A percentile compares a stretch with the other conserved stretches of the same genome.
Conservation (phyloP, 2,888 invertebrate genomes). For the Brachyptera risi region DNA sequence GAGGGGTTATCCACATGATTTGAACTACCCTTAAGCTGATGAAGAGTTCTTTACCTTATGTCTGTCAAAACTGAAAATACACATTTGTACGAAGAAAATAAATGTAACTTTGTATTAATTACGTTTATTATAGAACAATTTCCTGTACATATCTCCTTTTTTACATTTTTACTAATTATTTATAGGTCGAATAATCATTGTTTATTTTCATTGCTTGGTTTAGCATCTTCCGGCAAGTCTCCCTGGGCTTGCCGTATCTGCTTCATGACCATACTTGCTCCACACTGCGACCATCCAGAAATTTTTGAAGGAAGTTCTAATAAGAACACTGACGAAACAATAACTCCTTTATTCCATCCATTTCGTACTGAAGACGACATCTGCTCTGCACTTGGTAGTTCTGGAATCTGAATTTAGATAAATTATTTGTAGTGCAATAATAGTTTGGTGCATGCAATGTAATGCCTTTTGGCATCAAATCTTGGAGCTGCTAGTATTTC, state of each 20-base stretch:
- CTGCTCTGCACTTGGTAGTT: neutral
- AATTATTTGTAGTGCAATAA: too few species aligned
- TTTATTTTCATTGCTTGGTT: neutral
- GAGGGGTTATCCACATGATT: too few species aligned
- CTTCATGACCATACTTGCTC: neutral
- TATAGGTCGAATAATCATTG: neutral
- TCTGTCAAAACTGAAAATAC: neutral
- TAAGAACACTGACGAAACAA: neutral
- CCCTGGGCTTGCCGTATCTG: neutral
- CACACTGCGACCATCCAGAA: slow-evolving; percentile 2
- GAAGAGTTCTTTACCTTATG: too few species aligned
- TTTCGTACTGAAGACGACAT: slow-evolving; percentile 4
- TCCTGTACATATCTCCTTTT: too few species aligned
- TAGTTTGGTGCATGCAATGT: too few species aligned
- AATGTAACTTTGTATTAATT: neutral
- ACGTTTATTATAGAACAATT: too few species aligned
- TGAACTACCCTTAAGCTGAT: too few species aligned
- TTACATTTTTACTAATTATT: too few species aligned
- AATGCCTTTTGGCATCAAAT: too few species aligned
- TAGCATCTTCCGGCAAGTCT: neutral
- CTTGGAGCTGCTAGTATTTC: too few species aligned
- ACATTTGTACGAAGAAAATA: neutral
- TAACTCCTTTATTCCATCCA: slow-evolving; percentile 14
- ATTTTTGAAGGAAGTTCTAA: neutral
- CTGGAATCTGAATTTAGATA: slow-evolving; percentile 9